A percentile compares a stretch with the other conserved stretches of the same genome.
phyloP scores from a whole-genome alignment of 2,113 vertebrate genomes.

The Takifugu flavidus region DNA sequence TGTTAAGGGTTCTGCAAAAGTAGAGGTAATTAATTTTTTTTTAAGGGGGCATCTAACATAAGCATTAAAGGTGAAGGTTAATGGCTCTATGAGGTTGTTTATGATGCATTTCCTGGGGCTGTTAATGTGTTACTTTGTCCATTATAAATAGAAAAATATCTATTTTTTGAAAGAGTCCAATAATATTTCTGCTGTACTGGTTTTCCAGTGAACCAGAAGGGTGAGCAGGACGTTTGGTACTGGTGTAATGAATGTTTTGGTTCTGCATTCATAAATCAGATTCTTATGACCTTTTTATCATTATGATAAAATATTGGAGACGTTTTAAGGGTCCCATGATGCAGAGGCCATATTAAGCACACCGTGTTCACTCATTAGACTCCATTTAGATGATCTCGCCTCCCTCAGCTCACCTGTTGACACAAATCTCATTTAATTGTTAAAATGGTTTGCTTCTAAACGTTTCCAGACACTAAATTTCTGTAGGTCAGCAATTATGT shows the following conservation, averaged over 20 bases:
- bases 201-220: slow-evolving; percentile 13
- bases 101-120: neutral
- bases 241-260: slow-evolving; percentile 3
- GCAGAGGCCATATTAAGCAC: neutral
- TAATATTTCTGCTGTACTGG: slow-evolving; percentile 19
- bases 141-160: neutral
- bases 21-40: too few species aligned
- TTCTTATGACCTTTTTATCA: neutral
- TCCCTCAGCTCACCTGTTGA: neutral
- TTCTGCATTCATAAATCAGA: slow-evolving; percentile 9
- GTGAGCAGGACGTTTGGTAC: neutral
- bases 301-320: neutral
- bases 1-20: too few species aligned
- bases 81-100: slow-evolving; percentile 1
- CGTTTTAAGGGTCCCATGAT: slow-evolving; percentile 11
- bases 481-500: slow-evolving; percentile 10
- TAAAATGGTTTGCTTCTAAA: neutral
- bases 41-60: neutral
- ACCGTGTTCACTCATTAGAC: neutral
- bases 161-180: slow-evolving; percentile 20
- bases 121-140: slow-evolving; percentile 41
- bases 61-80: neutral
- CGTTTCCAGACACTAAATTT: slow-evolving; percentile 2
- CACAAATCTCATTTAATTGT: neutral
- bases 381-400: neutral